Conservation (phyloP, 2,797 vertebrate species). For the Malurus splendens region DNA sequence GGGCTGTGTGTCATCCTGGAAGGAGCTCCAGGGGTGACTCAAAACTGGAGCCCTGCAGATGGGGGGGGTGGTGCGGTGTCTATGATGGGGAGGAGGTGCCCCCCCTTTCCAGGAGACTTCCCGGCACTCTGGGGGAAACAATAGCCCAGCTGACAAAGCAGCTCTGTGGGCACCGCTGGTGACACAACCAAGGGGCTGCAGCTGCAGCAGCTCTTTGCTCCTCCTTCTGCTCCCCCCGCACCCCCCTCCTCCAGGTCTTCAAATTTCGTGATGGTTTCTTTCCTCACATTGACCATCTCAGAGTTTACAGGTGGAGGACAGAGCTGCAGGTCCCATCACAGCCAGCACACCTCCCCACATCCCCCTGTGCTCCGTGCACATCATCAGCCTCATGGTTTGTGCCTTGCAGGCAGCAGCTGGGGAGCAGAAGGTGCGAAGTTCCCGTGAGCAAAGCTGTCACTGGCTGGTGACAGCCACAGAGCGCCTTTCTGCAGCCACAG, state of each 20-base stretch:
- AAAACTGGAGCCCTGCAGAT: rapidly evolving
- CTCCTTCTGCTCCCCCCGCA: background rate
- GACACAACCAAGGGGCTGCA: background rate
- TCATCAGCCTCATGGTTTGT: rapidly evolving
- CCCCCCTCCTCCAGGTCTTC: background rate
- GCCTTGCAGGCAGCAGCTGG: background rate
- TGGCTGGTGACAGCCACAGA: background rate
- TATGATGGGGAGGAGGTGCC: background rate
- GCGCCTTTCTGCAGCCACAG: background rate
- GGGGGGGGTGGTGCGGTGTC: rapidly evolving
- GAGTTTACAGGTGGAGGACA: background rate
- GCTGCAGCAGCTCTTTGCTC: background rate
- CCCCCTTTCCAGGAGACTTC: background rate
- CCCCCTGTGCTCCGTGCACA: background rate
- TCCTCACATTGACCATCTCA: background rate
- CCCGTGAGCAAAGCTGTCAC: background rate
- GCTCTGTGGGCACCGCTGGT: background rate
- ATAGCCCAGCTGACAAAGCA: background rate
- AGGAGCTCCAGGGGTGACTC: rapidly evolving
- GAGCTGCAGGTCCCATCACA: background rate
- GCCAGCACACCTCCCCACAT: background rate
- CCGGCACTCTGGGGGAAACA: background rate
- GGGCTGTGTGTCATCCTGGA: rapidly evolving
- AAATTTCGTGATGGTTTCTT: background rate
- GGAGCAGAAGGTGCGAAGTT: background rate